Evolutionary conservation across 2,797 vertebrate genomes (phyloP).

Genomic region (Notamacropus eugenii): DNA sequence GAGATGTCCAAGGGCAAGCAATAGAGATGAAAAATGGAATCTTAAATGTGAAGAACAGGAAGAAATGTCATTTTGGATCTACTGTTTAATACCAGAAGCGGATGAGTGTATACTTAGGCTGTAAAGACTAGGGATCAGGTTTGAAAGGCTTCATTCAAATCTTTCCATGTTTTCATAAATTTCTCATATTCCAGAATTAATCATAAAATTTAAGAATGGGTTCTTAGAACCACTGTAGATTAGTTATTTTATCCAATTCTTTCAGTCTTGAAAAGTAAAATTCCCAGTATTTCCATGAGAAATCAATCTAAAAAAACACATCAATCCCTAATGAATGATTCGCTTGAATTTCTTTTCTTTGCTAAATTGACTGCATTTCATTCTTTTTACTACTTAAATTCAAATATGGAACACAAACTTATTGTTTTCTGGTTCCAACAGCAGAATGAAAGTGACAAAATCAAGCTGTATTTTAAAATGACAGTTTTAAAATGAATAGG

Average conservation of each 20-base stretch:
- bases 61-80: background rate
- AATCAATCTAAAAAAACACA: background rate
- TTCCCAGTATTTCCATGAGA: background rate
- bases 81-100: background rate
- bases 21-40: background rate
- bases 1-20: background rate
- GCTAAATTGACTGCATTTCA: background rate
- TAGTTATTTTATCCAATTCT: background rate
- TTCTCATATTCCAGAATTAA: background rate
- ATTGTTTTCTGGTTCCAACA: background rate
- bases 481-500: background rate
- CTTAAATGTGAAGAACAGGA: background rate
- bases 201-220: background rate
- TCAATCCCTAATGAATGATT: background rate
- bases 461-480: background rate
- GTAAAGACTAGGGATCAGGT: background rate
- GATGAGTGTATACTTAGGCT: background rate
- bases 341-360: background rate
- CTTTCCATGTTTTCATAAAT: background rate
- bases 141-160: background rate
- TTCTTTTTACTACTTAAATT: slow-evolving; percentile 39
- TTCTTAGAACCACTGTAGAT: background rate
- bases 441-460: background rate
- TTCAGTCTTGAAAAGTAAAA: background rate
- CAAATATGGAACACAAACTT: background rate